phyloP scores from a whole-genome alignment of 2,113 vertebrate species.

The Terrapene triunguis region DNA sequence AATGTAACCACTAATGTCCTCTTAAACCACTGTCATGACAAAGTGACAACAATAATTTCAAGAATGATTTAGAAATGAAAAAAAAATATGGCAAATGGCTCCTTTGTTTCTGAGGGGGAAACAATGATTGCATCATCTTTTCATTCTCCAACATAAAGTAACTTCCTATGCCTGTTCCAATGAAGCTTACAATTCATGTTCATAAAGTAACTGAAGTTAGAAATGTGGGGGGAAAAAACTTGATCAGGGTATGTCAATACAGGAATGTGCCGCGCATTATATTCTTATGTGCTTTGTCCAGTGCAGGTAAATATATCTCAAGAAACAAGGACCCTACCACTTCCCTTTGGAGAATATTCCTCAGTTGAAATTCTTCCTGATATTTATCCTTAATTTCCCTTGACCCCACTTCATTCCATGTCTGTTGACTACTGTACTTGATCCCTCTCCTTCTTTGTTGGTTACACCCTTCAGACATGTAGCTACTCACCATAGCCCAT shows the following conservation, averaged over 20 bases:
- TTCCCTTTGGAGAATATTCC: constrained; percentile 8
- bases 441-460: background rate
- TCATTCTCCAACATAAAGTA: constrained; percentile 65
- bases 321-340: background rate
- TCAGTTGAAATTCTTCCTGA: constrained; percentile 8
- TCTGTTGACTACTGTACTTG: background rate
- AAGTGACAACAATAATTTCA: constrained; percentile 67
- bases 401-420: background rate
- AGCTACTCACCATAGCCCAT: constrained; percentile 22
- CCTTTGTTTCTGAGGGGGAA: constrained; percentile 49
- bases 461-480: background rate
- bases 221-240: background rate
- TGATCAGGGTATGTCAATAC: background rate
- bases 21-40: constrained; percentile 51
- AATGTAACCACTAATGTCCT: constrained; percentile 41
- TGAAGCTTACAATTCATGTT: constrained; percentile 59
- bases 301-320: constrained; percentile 50
- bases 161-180: constrained; percentile 51
- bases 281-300: constrained; percentile 7
- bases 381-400: constrained; percentile 3
- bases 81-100: constrained; percentile 59
- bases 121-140: constrained; percentile 73
- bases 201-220: constrained; percentile 36
- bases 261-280: constrained; percentile 18
- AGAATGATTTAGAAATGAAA: constrained; percentile 69